Evolutionary conservation across 2,888 invertebrate genomes (phyloP).

Genomic region (Spatulosminthurus flaviceps): DNA sequence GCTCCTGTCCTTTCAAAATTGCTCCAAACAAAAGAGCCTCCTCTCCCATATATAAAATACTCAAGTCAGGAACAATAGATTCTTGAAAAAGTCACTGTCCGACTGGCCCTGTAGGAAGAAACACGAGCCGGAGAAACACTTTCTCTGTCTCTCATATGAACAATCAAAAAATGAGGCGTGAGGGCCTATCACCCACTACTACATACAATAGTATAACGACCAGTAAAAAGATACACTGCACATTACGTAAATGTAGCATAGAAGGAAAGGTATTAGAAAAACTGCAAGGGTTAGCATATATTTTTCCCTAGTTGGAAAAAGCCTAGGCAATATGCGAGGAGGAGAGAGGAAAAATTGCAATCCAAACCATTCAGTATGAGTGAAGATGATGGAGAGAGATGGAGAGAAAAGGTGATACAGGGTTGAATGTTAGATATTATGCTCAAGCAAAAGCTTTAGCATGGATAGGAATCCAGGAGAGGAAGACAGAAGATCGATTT

Average conservation of each 20-base stretch:
- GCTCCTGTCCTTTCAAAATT: conserved; percentile 18
- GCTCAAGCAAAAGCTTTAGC: no score
- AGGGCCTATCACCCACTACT: no score
- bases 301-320: no score
- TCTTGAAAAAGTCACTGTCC: conserved; percentile 1
- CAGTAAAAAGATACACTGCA: no score
- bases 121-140: not conserved
- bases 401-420: not conserved
- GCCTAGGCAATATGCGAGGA: no score
- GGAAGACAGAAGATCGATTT: conserved; percentile 5
- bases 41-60: not conserved
- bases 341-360: not conserved
- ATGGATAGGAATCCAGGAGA: not conserved
- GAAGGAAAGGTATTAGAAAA: no score
- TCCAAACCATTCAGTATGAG: conserved; percentile 2
- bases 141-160: no score
- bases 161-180: no score
- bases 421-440: not conserved
- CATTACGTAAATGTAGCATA: no score
- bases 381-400: not conserved
- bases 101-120: not conserved
- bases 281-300: no score
- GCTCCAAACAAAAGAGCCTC: not conserved
- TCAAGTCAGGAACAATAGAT: conserved; percentile 5
- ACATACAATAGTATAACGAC: no score